Evolutionary conservation across 2,113 vertebrate genomes (phyloP), one percentile per base, ranked within the genome.

Genomic region (Colistium nudipinnis): DNA sequence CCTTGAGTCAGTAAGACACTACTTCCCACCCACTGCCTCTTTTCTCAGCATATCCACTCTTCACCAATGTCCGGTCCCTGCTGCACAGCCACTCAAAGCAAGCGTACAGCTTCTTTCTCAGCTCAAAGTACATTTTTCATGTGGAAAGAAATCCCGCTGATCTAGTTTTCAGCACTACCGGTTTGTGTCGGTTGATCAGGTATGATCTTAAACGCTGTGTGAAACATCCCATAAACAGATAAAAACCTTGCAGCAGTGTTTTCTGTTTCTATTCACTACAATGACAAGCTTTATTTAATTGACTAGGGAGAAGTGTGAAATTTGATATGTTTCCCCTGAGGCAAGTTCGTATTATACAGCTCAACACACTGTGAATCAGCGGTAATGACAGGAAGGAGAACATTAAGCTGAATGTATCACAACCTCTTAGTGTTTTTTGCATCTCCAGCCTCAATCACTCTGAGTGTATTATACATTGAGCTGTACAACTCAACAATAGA

Each of bases 1-100:
- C 78, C 86, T 60, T 62, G 33, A 43, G 22, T n/a, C 27, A 27
- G 4, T 35, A 41, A 39, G 33, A 62, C 8, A 10, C 78, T 80
- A 39, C 62, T 38, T 54, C 13, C 2, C 36, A 17, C 24, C 4
- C 24, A 19, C 13, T 19, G 5, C n/a, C 27, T 57, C 30, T 43
- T 48, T 6, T 11, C 8, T 65, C 8, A 20, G 22, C 16, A 41
- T 1, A 31, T 67, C 65, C 52, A 2, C 11, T 51, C 33, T 12
- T 54, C 61, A 48, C 1, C 1, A 16, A 4, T 38, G 16, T 12
- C 1, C 43, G 59, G 28, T 33, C 66, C 25, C 59, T 2, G 16
- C 49, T 22, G 3, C 1, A 0, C 41, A 8, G 30, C 2, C 1
- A 3, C 16, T 33, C 1, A 53, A 39, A 35, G 22, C 31, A 30